These are phyloP conservation scores for Alitta virens DNA, from an alignment of 2,888 invertebrate genomes.

Conservation along the genomic window DNA sequence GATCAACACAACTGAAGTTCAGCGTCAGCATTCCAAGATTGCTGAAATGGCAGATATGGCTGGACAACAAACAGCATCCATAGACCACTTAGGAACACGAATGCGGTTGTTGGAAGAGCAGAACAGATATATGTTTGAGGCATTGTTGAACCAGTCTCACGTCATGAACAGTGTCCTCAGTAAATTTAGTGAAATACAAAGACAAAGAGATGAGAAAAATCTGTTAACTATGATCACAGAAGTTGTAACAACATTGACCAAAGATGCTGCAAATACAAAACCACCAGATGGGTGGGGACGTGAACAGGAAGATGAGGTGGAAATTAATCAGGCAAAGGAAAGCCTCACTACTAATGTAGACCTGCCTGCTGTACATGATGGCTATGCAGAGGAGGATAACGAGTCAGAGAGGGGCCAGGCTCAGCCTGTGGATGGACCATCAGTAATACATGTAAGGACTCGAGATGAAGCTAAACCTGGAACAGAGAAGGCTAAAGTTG, in stretches of 20 bases:
- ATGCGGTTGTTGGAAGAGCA: constrained; percentile 35
- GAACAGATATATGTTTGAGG: constrained; percentile 11
- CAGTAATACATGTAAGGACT: background rate
- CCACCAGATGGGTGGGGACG: background rate
- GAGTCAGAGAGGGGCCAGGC: background rate
- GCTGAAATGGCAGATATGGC: constrained; percentile 33
- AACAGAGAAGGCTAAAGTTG: background rate
- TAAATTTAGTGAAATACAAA: constrained; percentile 4
- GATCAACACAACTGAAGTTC: constrained; percentile 19
- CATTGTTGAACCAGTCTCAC: constrained; percentile 1
- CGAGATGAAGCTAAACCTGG: background rate
- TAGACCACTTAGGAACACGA: constrained; percentile 1
- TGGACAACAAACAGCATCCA: constrained; percentile 34
- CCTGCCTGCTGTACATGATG: background rate
- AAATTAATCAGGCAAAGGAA: background rate
- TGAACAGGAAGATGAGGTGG: background rate
- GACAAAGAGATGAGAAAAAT: constrained; percentile 2
- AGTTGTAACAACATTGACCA: background rate
- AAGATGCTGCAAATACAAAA: background rate
- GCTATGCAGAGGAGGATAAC: background rate
- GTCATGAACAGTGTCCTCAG: constrained; percentile 5
- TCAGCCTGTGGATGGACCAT: background rate
- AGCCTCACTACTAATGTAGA: background rate
- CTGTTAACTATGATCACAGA: background rate
- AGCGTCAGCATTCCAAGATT: constrained; percentile 37